Conservation (phyloP, 2,797 vertebrate species). For the Cirrhinus mrigala region DNA sequence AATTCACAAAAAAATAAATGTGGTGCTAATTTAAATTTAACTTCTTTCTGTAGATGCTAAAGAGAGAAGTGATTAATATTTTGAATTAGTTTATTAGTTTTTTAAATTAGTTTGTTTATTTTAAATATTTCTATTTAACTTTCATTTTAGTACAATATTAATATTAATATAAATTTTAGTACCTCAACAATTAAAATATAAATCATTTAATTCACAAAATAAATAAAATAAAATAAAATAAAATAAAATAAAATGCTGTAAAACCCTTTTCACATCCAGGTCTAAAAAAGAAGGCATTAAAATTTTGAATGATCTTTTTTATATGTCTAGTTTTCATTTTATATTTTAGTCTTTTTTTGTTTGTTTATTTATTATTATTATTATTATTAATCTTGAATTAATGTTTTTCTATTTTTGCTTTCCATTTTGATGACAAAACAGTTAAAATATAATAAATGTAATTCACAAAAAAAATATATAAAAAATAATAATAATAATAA, state of each 20-base stretch:
- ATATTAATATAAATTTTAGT: not conserved
- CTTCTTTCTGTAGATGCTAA: not conserved
- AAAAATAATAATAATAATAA: too few relatives aligned
- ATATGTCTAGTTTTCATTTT: not conserved
- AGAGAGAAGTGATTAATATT: not conserved
- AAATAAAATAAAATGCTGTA: not conserved
- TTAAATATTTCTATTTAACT: not conserved
- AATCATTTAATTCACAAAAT: not conserved
- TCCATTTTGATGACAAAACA: not conserved
- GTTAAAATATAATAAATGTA: not conserved
- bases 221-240: not conserved
- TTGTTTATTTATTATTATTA: not conserved
- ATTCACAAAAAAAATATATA: not conserved
- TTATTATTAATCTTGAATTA: not conserved
- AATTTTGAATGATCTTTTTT: not conserved
- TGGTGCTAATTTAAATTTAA: not conserved
- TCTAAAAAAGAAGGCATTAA: not conserved
- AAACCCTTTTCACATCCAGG: not conserved
- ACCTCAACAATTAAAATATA: not conserved
- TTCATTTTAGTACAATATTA: not conserved
- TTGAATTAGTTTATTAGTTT: not conserved
- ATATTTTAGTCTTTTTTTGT: not conserved
- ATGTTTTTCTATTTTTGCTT: too few relatives aligned
- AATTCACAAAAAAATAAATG: conserved; percentile 1
- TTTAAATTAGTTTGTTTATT: not conserved